A percentile compares a stretch with the other conserved stretches of the same genome.
These are phyloP conservation scores for Eulemur rufifrons DNA, from an alignment of 2,113 vertebrate genomes.

Conservation along the genomic window DNA sequence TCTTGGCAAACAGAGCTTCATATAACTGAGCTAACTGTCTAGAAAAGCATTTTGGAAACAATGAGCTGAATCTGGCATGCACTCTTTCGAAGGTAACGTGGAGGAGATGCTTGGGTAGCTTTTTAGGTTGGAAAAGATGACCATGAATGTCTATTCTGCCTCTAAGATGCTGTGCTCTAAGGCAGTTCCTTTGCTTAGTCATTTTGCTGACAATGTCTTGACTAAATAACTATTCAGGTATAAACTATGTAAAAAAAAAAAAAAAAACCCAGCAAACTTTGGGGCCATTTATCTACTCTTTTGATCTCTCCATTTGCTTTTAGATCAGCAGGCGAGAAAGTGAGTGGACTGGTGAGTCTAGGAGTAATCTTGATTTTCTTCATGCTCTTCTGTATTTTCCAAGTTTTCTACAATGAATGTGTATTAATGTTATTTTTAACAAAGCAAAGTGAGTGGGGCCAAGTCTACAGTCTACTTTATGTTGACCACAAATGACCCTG, in stretches of 20 bases:
- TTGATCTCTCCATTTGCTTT: slow-evolving; percentile 8
- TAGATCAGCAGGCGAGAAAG: not conserved
- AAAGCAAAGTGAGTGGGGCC: slow-evolving; percentile 43
- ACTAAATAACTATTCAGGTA: slow-evolving; percentile 53
- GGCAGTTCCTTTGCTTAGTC: not conserved
- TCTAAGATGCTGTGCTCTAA: slow-evolving; percentile 9
- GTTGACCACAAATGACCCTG: slow-evolving; percentile 69
- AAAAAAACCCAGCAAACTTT: not conserved
- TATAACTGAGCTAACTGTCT: not conserved
- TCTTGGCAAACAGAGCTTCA: not conserved
- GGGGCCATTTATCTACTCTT: not conserved
- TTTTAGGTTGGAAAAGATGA: not conserved
- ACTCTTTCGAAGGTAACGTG: not conserved
- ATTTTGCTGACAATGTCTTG: not conserved
- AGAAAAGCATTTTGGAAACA: not conserved
- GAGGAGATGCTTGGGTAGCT: not conserved
- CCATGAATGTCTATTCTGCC: not conserved
- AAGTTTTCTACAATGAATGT: slow-evolving; percentile 49
- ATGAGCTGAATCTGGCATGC: not conserved
- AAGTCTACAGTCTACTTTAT: slow-evolving; percentile 63
- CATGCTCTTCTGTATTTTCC: slow-evolving; percentile 36
- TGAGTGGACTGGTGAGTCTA: not conserved
- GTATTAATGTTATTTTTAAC: slow-evolving; percentile 74
- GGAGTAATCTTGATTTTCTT: slow-evolving; percentile 42
- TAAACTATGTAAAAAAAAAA: slow-evolving; percentile 1